Evolutionary conservation across 2,888 invertebrate species (phyloP).

Genomic region (Carterocephalus palaemon): DNA sequence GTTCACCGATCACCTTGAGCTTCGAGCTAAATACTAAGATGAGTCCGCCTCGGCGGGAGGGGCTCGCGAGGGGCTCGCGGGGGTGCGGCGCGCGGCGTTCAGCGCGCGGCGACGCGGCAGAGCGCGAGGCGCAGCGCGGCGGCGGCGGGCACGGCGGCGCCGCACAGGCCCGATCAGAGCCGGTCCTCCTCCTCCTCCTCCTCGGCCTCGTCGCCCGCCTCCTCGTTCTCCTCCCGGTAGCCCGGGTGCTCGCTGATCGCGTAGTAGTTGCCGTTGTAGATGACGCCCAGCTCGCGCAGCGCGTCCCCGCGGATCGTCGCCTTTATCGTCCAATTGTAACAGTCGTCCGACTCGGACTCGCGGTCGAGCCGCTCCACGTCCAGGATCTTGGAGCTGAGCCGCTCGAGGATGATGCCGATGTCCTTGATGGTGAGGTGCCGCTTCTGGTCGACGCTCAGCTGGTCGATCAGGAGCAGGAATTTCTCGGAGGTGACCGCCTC

Average conservation of each 20-base stretch:
- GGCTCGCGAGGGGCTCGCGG: too few relatives aligned
- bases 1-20: constrained; percentile 43
- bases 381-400: constrained; percentile 94
- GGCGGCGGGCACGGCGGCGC: constrained; percentile 71
- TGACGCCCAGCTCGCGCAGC: constrained; percentile 92
- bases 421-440: constrained; percentile 95
- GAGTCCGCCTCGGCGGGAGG: too few relatives aligned
- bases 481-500: constrained; percentile 93
- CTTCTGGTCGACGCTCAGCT: constrained; percentile 94
- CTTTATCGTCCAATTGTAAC: constrained; percentile 98
- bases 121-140: constrained; percentile 66
- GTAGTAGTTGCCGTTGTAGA: constrained; percentile 97
- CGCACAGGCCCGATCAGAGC: constrained; percentile 79
- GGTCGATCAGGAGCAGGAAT: constrained; percentile 95
- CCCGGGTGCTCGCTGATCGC: constrained; percentile 97
- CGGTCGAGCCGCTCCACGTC: constrained; percentile 95
- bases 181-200: constrained; percentile 89
- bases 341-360: constrained; percentile 95
- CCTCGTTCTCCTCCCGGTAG: constrained; percentile 93
- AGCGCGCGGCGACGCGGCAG: constrained; percentile 60
- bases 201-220: constrained; percentile 89
- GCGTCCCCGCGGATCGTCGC: constrained; percentile 96
- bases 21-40: constrained; percentile 25
- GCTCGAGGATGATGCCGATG: constrained; percentile 95
- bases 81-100: constrained; percentile 35